Conservation (phyloP, 1,140 invertebrate species). For the Artemia franciscana region DNA sequence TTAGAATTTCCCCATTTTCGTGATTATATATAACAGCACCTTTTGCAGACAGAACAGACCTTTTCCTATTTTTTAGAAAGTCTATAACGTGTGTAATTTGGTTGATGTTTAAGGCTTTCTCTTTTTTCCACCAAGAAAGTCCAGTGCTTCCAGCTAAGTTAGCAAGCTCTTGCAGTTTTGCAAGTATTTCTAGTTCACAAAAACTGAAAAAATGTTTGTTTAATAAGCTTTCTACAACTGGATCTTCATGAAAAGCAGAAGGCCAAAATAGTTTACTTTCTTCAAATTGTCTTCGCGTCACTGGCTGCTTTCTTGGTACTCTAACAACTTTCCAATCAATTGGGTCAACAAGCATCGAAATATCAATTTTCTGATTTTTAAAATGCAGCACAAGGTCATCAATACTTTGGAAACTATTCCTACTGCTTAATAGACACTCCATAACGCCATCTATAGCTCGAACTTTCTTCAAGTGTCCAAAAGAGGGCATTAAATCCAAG, state of each 20-base stretch:
- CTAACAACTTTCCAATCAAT: constrained; percentile 17
- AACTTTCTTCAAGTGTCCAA: neutral
- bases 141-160: constrained; percentile 23
- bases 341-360: neutral
- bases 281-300: constrained; percentile 39
- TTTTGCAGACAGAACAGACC: neutral
- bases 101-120: neutral
- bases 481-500: neutral
- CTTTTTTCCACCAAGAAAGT: constrained; percentile 17
- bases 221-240: constrained; percentile 35
- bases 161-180: constrained; percentile 32
- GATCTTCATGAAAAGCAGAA: constrained; percentile 49
- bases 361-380: neutral
- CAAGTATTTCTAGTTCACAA: constrained; percentile 30
- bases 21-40: constrained; percentile 17
- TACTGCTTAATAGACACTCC: neutral
- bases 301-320: constrained; percentile 34
- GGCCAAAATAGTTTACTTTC: constrained; percentile 43
- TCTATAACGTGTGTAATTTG: neutral
- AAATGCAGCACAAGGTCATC: neutral
- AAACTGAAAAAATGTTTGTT: constrained; percentile 34
- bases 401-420: neutral
- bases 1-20: constrained; percentile 18
- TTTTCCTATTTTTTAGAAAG: neutral
- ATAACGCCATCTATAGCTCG: neutral